These are phyloP conservation scores for Orthosia gracilis DNA, from an alignment of 2,888 invertebrate species.

Conservation along the genomic window DNA sequence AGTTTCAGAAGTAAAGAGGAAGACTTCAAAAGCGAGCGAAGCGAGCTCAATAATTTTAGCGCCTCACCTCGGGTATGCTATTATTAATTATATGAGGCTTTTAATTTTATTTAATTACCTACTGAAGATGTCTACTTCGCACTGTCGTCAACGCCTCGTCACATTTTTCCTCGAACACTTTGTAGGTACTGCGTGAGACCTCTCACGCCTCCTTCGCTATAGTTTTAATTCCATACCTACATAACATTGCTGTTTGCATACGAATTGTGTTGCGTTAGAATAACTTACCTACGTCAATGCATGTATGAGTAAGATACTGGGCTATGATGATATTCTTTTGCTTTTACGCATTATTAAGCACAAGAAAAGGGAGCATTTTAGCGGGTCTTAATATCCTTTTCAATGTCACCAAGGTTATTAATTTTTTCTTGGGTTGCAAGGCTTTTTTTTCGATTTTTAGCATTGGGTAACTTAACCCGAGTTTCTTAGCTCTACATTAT, in stretches of 20 bases:
- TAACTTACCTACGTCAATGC: slow-evolving; percentile 34
- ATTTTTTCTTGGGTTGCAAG: not conserved
- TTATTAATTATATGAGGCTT: too few species aligned
- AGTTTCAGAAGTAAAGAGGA: too few species aligned
- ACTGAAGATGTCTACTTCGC: not conserved
- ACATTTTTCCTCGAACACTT: slow-evolving; percentile 47
- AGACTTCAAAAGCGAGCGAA: too few species aligned
- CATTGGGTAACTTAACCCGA: not conserved
- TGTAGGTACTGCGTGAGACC: slow-evolving; percentile 44
- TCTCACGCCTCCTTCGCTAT: slow-evolving; percentile 27
- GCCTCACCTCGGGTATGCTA: too few species aligned
- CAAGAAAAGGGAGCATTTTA: slow-evolving; percentile 5
- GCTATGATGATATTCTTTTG: slow-evolving; percentile 12
- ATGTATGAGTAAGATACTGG: slow-evolving; percentile 17
- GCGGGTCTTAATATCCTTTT: not conserved
- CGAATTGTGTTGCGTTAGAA: slow-evolving; percentile 30
- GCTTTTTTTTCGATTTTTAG: not conserved
- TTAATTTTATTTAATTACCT: not conserved
- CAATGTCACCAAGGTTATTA: not conserved
- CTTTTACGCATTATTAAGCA: not conserved
- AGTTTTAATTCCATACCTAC: slow-evolving; percentile 20
- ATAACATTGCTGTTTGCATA: slow-evolving; percentile 35
- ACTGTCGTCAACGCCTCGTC: not conserved
- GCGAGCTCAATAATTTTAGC: too few species aligned
- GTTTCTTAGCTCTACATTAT: too few species aligned